Evolutionary conservation across 2,888 invertebrate species (phyloP), one percentile per base, ranked within the genome.

Genomic region (Volucella zonaria): DNA sequence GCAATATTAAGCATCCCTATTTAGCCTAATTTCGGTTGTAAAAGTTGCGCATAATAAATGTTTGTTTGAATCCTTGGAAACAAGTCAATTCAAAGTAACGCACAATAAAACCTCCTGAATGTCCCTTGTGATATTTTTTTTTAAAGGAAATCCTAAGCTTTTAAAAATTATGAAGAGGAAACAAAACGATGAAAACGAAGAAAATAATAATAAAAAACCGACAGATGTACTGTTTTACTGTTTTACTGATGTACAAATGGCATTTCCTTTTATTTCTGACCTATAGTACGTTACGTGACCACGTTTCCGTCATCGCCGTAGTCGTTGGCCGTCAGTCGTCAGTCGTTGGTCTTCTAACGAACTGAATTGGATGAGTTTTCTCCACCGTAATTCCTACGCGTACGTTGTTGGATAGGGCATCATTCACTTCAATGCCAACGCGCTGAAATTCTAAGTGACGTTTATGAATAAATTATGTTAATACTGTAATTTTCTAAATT

Each of bases 381-480:
- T 31, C 49, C 11, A 31, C 15, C 38, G 58, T 59, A 64, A 38
- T 54, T 62, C 38, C 15, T 31, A 64, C 14, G 62, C 6, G 31
- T 31, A 31, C 31, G 31, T 66, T 43, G 52, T 61, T 66, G 54
- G 31, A 31, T 6, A 31, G 51, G 61, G 23, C 56, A 61, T 61
- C 70, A 66, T 68, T 47, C 77, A 62, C 45, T 70, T 68, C 43
- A 54, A 40, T 64, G 67, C 77, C 86, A 87, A 31, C 31, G 74
- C 79, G 51, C 15, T 75, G 67, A 74, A 87, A 91, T 89, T 88
- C 89, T 87, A 89, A 90, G 87, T 89, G 91, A 90, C 91, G 89
- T 89, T 89, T 89, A 89, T 90, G 90, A 89, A 91, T 91, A 91
- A 90, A 90, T 91, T 91, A 91, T 91, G 91, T 88, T 91, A 91